Percentiles rank a stretch among this genome's conserved stretches.
These are phyloP conservation scores for Chrysolophus pictus DNA, from an alignment of 2,797 vertebrate genomes.

Conservation along the genomic window DNA sequence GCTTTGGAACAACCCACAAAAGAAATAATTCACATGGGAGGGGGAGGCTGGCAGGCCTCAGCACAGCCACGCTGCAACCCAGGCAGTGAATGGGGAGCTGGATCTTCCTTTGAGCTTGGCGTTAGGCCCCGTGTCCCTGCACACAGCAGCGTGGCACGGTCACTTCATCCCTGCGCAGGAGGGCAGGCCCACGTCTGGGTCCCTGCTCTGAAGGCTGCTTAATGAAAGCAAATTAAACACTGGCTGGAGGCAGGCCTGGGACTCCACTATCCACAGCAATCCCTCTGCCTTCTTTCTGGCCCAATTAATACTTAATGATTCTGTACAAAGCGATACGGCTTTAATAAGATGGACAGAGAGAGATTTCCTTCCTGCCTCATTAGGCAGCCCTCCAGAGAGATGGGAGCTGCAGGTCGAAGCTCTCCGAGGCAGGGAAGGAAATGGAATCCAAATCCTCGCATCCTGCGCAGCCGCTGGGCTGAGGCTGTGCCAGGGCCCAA, in stretches of 20 bases:
- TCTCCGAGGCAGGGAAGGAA: background rate
- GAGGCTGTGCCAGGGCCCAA: fast-evolving
- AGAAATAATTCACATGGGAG: background rate
- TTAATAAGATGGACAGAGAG: background rate
- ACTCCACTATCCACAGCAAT: background rate
- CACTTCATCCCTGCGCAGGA: background rate
- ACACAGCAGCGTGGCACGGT: fast-evolving
- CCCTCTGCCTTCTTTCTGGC: background rate
- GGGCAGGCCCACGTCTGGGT: background rate
- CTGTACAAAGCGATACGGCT: background rate
- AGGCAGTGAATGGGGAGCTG: background rate
- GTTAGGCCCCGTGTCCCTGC: background rate
- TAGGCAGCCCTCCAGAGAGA: background rate
- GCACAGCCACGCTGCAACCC: background rate
- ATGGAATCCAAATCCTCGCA: background rate
- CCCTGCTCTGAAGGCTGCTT: background rate
- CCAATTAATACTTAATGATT: constrained; percentile 16
- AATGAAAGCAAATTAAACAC: background rate
- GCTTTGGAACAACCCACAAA: background rate
- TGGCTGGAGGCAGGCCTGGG: background rate
- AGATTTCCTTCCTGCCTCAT: background rate
- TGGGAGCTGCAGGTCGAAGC: background rate
- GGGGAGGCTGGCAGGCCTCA: background rate
- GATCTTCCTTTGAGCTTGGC: background rate
- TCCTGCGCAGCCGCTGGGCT: background rate